A percentile compares a stretch with the other conserved stretches of the same genome.
These are phyloP conservation scores for Brachypodius melanocephalos DNA, from an alignment of 2,113 vertebrate species.

Conservation along the genomic window DNA sequence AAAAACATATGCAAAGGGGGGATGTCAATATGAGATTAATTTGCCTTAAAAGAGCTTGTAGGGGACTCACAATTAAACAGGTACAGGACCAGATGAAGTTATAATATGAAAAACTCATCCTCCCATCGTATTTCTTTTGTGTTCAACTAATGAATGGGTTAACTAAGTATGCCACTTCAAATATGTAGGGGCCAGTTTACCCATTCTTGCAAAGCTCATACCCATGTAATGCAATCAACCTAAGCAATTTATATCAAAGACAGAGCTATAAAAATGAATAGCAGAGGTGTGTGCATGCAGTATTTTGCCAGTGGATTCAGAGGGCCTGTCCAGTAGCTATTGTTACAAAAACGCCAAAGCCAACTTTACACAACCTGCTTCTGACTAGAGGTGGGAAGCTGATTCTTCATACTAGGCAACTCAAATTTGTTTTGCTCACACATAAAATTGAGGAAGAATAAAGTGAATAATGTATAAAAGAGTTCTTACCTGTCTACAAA, in stretches of 20 bases:
- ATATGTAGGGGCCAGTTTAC: neutral
- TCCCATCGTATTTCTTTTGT: neutral
- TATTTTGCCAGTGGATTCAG: neutral
- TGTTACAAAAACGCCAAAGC: neutral
- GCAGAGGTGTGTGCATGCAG: neutral
- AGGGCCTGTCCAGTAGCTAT: neutral
- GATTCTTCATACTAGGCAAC: neutral
- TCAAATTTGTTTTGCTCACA: neutral
- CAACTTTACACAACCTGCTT: neutral
- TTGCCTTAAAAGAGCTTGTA: neutral
- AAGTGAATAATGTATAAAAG: neutral
- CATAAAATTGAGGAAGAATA: neutral
- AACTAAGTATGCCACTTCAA: neutral
- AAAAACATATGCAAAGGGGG: constrained; percentile 33
- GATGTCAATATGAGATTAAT: neutral
- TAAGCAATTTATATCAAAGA: neutral
- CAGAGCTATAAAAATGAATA: neutral
- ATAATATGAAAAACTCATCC: neutral
- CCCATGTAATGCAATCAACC: neutral
- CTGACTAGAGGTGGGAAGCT: neutral
- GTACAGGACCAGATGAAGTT: constrained; percentile 50
- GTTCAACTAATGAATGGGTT: constrained; percentile 3
- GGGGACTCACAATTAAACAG: neutral
- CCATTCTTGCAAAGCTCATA: neutral
- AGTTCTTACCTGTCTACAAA: neutral